A percentile compares a stretch with the other conserved stretches of the same genome.
These are phyloP conservation scores for Magallana ariakensis DNA, from an alignment of 1,140 invertebrate species.

Conservation along the genomic window DNA sequence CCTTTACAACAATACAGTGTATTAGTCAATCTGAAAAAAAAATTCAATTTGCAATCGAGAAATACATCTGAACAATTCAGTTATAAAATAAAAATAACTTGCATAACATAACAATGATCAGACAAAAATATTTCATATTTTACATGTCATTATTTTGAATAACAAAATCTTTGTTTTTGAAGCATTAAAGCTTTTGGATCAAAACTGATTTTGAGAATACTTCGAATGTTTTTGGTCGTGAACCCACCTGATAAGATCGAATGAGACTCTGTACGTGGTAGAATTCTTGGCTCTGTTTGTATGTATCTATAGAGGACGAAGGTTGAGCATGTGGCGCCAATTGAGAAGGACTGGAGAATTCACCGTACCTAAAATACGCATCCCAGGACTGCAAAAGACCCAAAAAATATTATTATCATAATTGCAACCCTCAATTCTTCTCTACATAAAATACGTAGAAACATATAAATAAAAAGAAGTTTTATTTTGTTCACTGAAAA, in stretches of 20 bases:
- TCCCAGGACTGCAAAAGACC: conserved; percentile 37
- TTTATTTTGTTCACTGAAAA: too few relatives aligned
- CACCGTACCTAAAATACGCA: conserved; percentile 37
- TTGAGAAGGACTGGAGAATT: conserved; percentile 5
- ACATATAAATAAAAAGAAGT: too few relatives aligned
- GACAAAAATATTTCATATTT: neutral
- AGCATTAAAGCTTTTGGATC: neutral
- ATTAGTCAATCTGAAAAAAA: neutral
- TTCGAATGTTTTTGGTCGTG: too few relatives aligned
- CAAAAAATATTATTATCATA: neutral
- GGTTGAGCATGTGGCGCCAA: neutral
- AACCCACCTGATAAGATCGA: conserved; percentile 27
- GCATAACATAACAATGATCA: too few relatives aligned
- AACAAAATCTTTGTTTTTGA: neutral
- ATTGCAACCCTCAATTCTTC: too few relatives aligned
- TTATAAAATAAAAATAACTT: too few relatives aligned
- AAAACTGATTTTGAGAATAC: too few relatives aligned
- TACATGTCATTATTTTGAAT: neutral
- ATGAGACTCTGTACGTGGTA: conserved; percentile 36
- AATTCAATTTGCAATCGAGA: neutral
- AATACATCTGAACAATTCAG: neutral
- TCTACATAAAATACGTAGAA: too few relatives aligned
- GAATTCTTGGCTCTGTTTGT: conserved; percentile 16
- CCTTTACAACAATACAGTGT: neutral
- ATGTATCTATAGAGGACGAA: neutral